Base-by-base conservation (phyloP, 2,113 vertebrate genomes). In the Brevimyrus niger region DNA sequence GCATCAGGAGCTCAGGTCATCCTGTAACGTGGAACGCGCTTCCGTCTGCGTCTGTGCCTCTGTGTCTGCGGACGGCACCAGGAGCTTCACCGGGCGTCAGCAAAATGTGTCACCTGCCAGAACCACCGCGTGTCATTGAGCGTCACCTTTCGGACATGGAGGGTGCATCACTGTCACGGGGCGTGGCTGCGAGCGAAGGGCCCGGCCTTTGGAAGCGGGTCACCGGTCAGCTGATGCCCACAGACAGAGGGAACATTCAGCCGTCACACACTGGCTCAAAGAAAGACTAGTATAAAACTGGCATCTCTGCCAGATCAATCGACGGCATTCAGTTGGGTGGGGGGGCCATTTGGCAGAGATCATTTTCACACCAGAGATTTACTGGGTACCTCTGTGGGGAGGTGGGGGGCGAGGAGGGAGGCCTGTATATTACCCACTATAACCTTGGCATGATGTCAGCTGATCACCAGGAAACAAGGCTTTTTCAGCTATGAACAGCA, bases 401-500 rank as follows among this genome's bases (percentile, higher is more conserved):
- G 31, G n/a, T 6, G 44, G 4, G 86, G 42, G 21, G 44, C 10
- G 19, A 19, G 44, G 42, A 23, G 21, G 19, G 23, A 53, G 31
- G 50, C 53, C 86, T 50, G 82, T 88, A 23, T 88, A 90, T 87
- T 90, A 90, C 55, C 86, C n/a, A 69, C 35, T 42, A 88, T 90
- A 90, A 90, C 42, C 87, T 69, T 82, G 80, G 86, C 23, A 31
- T 38, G 50, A 80, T 86, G 55, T 90, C 87, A 90, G 69, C 65
- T 88, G 42, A 58, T 48, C 35, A 17, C 35, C 86, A 44, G 50
- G 69, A 38, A 55, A 90, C 46, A 3, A 17, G 31, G 50, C 42
- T 87, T 82, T 50, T 55, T 42, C 86, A 58, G 46, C 27, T 23
- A 88, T 17, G 61, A 31, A 38, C n/a, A 88, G 47, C 23, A 2